Percentiles rank a stretch among this genome's conserved stretches.
These are phyloP conservation scores for Diadema setosum DNA, from an alignment of 35 echinoderm and acorn worm species.

Conservation along the genomic window DNA sequence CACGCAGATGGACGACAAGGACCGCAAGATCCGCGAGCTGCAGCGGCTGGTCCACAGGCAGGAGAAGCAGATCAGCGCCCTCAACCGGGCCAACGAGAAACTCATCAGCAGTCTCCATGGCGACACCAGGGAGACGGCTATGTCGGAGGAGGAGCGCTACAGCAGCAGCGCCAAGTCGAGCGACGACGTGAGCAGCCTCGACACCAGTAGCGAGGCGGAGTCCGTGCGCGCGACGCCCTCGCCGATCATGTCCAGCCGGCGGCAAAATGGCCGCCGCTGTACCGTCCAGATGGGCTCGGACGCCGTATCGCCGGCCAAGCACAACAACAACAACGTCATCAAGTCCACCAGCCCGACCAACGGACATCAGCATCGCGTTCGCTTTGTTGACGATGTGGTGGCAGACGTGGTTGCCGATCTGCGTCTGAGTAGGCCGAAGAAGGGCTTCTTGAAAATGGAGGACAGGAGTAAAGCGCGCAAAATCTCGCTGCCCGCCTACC, in stretches of 20 bases:
- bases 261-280: background rate
- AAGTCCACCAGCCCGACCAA: background rate
- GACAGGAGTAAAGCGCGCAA: slow-evolving; percentile 40
- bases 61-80: slow-evolving; percentile 72
- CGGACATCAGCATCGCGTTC: slow-evolving; percentile 30
- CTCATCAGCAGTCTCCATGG: slow-evolving; percentile 65
- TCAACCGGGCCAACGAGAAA: slow-evolving; percentile 76
- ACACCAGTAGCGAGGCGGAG: background rate
- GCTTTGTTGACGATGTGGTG: slow-evolving; percentile 41
- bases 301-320: background rate
- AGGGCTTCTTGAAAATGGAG: background rate
- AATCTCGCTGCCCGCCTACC: slow-evolving; percentile 81
- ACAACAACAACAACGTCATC: slow-evolving; percentile 1
- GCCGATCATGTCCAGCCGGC: background rate
- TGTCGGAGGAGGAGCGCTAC: background rate
- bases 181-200: background rate
- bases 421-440: background rate
- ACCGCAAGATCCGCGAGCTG: slow-evolving; percentile 43
- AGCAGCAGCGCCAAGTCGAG: background rate
- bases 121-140: background rate
- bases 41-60: slow-evolving; percentile 44
- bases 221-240: background rate
- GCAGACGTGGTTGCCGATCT: slow-evolving; percentile 26
- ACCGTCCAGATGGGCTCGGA: background rate
- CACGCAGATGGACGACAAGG: slow-evolving; percentile 12